Conservation (phyloP, 2,797 vertebrate species). For the Erethizon dorsatum region DNA sequence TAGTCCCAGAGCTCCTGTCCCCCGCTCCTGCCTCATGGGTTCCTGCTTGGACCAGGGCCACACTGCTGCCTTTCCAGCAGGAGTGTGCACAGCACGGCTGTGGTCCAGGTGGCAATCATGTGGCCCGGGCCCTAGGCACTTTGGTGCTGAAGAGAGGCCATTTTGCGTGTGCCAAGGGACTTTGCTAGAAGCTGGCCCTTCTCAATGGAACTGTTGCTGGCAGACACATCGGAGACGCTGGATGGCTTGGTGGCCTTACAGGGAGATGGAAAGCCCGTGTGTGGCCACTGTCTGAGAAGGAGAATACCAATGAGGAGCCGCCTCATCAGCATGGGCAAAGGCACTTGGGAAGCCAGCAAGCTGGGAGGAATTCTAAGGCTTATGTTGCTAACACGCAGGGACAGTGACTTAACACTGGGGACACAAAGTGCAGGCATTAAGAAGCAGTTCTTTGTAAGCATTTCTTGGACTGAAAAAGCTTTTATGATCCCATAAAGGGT, state of each 20-base stretch:
- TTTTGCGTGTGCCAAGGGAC: slow-evolving; percentile 5
- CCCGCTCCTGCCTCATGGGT: not conserved
- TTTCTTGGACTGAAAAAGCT: slow-evolving; percentile 36
- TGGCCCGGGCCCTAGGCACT: not conserved
- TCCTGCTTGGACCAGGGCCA: not conserved
- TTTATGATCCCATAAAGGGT: slow-evolving; percentile 47
- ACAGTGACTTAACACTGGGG: not conserved
- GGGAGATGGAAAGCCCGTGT: not conserved
- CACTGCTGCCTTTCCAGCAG: not conserved
- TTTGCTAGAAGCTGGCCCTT: not conserved
- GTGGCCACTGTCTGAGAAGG: not conserved
- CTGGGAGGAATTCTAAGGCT: not conserved
- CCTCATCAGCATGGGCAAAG: not conserved
- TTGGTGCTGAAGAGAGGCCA: not conserved
- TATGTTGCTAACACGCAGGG: not conserved
- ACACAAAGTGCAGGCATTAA: not conserved
- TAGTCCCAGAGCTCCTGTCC: not conserved
- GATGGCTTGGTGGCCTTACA: not conserved
- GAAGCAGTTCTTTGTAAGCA: slow-evolving; percentile 41
- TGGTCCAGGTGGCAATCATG: not conserved
- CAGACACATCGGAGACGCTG: not conserved
- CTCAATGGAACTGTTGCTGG: not conserved
- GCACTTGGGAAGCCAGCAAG: not conserved
- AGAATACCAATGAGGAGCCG: not conserved
- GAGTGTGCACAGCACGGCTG: not conserved